phyloP scores from a whole-genome alignment of 2,113 vertebrate species.

The Planiliza haematocheilus region DNA sequence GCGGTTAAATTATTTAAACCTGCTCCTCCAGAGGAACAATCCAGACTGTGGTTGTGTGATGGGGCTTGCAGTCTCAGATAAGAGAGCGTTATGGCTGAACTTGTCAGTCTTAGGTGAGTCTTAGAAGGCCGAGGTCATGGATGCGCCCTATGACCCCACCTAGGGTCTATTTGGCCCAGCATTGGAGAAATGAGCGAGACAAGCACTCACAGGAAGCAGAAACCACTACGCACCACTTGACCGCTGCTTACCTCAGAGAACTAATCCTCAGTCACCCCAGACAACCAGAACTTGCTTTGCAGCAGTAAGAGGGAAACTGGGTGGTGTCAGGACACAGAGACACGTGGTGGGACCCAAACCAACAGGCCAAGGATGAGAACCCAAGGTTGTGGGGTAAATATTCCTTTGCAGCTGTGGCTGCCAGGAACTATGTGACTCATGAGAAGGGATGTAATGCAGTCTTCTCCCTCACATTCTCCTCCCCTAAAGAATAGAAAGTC shows the following conservation, averaged over 20 bases:
- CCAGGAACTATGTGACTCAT: too few relatives aligned
- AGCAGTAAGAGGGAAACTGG: not conserved
- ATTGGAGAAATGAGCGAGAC: not conserved
- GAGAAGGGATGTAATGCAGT: too few relatives aligned
- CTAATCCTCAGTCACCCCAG: not conserved
- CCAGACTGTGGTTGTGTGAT: not conserved
- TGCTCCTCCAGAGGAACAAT: not conserved
- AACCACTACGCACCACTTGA: too few relatives aligned
- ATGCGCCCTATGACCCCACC: not conserved
- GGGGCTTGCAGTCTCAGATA: not conserved
- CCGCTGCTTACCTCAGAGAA: not conserved
- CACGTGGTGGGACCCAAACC: too few relatives aligned
- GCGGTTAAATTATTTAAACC: too few relatives aligned
- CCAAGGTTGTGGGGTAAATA: not conserved
- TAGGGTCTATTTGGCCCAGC: not conserved
- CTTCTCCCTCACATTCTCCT: too few relatives aligned
- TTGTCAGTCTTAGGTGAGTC: not conserved
- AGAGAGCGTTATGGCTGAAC: not conserved
- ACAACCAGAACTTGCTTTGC: not conserved
- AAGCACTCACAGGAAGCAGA: not conserved
- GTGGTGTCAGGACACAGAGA: not conserved
- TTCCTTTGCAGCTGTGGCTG: too few relatives aligned
- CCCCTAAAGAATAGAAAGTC: too few relatives aligned
- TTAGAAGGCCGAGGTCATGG: conserved; percentile 8
- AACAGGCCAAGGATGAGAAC: not conserved